Conservation (phyloP, 2,797 vertebrate genomes). For the Helostoma temminkii region DNA sequence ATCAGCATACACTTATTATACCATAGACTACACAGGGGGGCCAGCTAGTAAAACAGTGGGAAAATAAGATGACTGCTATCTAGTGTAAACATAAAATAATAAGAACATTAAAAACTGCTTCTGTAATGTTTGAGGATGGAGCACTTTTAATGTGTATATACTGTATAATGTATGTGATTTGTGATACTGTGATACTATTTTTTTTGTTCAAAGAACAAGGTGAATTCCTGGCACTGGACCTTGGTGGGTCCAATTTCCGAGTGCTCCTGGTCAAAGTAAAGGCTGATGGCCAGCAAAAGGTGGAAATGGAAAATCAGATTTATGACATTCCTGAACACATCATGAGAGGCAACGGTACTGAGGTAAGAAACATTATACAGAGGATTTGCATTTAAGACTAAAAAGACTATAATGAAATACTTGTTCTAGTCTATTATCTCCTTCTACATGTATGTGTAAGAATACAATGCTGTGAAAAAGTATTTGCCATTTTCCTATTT, state of each 20-base stretch:
- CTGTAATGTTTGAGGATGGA: neutral
- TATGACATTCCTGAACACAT: constrained; percentile 93
- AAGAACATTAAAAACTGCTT: too few species aligned
- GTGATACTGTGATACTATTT: neutral
- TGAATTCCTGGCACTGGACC: constrained; percentile 93
- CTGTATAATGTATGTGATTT: neutral
- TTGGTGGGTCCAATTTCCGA: constrained; percentile 94
- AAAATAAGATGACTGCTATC: neutral
- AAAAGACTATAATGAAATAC: too few species aligned
- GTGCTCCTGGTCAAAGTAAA: constrained; percentile 92
- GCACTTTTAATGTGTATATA: neutral
- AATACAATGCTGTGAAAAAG: too few species aligned
- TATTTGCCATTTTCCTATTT: too few species aligned
- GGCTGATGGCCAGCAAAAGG: constrained; percentile 88
- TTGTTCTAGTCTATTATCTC: too few species aligned
- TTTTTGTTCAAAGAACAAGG: constrained; percentile 87
- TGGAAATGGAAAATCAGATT: constrained; percentile 96
- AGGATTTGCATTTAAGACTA: too few species aligned
- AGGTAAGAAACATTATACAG: constrained; percentile 80
- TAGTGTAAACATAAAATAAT: neutral
- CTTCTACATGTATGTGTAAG: too few species aligned
- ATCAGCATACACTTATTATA: too few species aligned
- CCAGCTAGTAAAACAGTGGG: too few species aligned
- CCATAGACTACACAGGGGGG: too few species aligned
- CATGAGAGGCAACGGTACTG: constrained; percentile 90